phyloP scores from a whole-genome alignment of 2,888 invertebrate genomes.

The Oeneis ivallda region DNA sequence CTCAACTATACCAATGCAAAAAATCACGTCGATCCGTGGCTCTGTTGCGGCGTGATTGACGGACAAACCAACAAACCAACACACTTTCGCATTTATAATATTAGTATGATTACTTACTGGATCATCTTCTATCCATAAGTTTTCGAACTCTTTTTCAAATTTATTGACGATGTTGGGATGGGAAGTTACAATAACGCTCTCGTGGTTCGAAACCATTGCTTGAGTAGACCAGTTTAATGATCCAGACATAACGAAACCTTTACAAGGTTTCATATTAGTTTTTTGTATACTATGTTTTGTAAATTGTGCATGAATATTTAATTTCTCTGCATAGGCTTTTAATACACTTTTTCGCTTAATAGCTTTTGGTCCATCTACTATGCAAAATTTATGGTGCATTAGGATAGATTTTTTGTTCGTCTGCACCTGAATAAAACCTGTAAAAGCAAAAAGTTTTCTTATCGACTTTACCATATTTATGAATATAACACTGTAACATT shows the following conservation, averaged over 20 bases:
- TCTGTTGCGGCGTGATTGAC: no score
- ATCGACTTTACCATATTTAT: not conserved
- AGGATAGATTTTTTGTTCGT: constrained; percentile 77
- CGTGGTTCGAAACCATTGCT: constrained; percentile 86
- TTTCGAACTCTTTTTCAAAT: constrained; percentile 83
- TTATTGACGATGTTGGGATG: constrained; percentile 75
- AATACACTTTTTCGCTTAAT: constrained; percentile 64
- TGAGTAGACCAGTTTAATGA: constrained; percentile 90
- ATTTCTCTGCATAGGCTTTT: constrained; percentile 68
- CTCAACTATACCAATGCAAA: no score
- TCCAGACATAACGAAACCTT: constrained; percentile 84
- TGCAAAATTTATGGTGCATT: constrained; percentile 92
- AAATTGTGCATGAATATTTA: constrained; percentile 65
- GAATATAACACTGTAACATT: not conserved
- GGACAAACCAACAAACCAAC: no score
- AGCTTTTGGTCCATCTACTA: constrained; percentile 83
- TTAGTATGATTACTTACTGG: constrained; percentile 62
- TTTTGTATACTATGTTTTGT: constrained; percentile 49
- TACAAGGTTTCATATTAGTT: constrained; percentile 53
- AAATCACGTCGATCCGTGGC: no score
- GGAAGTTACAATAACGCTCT: constrained; percentile 85
- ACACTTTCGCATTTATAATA: no score
- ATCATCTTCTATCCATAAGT: constrained; percentile 81
- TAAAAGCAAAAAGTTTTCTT: constrained; percentile 35
- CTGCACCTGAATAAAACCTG: constrained; percentile 77